Evolutionary conservation across 2,888 invertebrate genomes (phyloP), one percentile per base, ranked within the genome.

Genomic region (Schrankia costaestrigalis): DNA sequence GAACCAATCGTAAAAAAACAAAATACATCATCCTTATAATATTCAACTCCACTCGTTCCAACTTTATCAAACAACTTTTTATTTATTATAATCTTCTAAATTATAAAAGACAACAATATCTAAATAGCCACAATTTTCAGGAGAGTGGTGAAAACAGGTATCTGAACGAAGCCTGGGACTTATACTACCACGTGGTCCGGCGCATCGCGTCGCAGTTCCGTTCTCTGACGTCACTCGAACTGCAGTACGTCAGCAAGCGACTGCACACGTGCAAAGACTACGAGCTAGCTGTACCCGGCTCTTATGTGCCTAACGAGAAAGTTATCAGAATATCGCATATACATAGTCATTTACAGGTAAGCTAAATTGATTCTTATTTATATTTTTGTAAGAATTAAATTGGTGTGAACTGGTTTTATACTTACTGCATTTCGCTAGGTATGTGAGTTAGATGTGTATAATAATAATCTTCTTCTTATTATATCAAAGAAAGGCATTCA

Each of bases 131-230:
- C 3, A 9, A 15, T 8, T 26, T 11, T 5, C 42, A 93, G 90
- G 90, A 93, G 12, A 94, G 95, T 0, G 92, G 93, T 10, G 95
- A 96, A 62, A 93, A 95, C 15, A 91, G 97, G 42, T 97, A 99
- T 66, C 82, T 99, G 36, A 97, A 98, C 72, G 97, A 97, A 75
- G 98, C 99, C 1, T 99, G 99, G 99, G 99, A 99, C 71, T 89
- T 98, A 11, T 99, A 99, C 82, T 99, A 98, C 81, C 96, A 97
- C 70, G 98, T 99, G 17, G 98, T 99, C 76, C 91, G 98, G 31
- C 92, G 97, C 42, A 98, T 99, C 64, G 95, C 92, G 93, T 45
- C 98, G 0, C 95, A 96, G 79, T 89, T 99, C 60, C 97, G 98
- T 0, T 94, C 96, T 60, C 81, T 97, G 29, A 96, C 96, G 1